Base-by-base conservation (phyloP, 2,888 invertebrate genomes). In the Nezara viridula region DNA sequence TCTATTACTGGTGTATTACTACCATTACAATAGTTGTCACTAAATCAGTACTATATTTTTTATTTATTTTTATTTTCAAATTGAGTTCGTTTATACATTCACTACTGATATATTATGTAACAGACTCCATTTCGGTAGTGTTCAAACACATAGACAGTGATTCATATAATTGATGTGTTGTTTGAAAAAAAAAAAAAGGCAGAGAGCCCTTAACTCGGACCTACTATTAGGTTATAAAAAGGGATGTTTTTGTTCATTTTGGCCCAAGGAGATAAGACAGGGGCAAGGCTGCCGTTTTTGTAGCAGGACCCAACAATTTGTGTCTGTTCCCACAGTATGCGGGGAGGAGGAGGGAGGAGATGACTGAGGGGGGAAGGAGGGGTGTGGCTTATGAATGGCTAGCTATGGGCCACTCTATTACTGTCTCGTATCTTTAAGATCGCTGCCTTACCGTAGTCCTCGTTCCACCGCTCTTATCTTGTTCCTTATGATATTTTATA, bases 321-420 rank as follows among this genome's bases (percentile, higher is more conserved):
- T 32, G 21, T 0, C 24, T 10, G 40, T 81, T 81, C 81, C 81
- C 81, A 81, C 81, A 47, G 81, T 24, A 12, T n/a, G n/a, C n/a
- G n/a, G n/a, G n/a, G n/a, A n/a, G n/a, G n/a, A n/a, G n/a, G n/a
- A n/a, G n/a, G n/a, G n/a, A n/a, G n/a, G n/a, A n/a, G n/a, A n/a
- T n/a, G n/a, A n/a, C n/a, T n/a, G n/a, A n/a, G n/a, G n/a, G n/a
- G n/a, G n/a, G n/a, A n/a, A n/a, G 1, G 1, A 24, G 81, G 44
- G 81, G 81, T 44, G 81, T 81, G 81, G 44, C 44, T 81, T 81
- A 81, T 81, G 81, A 81, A 81, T 81, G 81, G 81, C 81, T n/a
- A 10, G 32, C 66, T 21, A 2, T 1, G 32, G 37, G 66, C 66
- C 66, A 32, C 66, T 73, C 32, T 21, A 73, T 73, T 73, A 60